These are phyloP conservation scores for Paradoxurus hermaphroditus DNA, from an alignment of 2,113 vertebrate species.

Conservation along the genomic window DNA sequence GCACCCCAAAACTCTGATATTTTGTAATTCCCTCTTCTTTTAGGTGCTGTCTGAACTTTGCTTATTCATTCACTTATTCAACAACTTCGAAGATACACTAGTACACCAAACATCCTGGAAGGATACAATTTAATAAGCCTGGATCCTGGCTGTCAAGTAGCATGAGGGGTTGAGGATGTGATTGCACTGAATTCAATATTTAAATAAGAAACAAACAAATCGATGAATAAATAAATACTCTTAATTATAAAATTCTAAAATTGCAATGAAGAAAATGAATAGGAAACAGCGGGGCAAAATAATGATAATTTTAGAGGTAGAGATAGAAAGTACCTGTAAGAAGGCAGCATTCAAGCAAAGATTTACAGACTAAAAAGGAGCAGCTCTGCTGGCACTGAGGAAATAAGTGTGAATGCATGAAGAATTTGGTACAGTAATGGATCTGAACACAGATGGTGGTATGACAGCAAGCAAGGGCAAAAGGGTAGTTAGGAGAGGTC, in stretches of 20 bases:
- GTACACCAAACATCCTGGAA: background rate
- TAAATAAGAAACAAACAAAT: background rate
- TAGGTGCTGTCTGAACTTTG: background rate
- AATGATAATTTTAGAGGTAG: background rate
- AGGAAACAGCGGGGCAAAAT: background rate
- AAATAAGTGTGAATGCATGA: background rate
- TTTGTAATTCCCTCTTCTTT: background rate
- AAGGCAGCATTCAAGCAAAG: background rate
- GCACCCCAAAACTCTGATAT: background rate
- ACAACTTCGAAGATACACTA: background rate
- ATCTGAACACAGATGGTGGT: background rate
- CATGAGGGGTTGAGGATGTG: background rate
- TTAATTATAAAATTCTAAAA: background rate
- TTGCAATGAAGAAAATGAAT: background rate
- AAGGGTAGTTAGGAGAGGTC: background rate
- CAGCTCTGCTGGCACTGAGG: background rate
- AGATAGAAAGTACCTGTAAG: background rate
- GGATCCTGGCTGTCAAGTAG: background rate
- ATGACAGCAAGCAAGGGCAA: background rate
- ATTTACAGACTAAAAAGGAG: background rate
- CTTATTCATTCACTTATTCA: constrained; percentile 14
- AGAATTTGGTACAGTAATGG: background rate
- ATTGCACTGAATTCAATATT: background rate
- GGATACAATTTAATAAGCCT: background rate
- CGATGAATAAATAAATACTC: background rate